Percentiles rank a stretch among this genome's conserved stretches.
Conservation (phyloP, 2,113 vertebrate genomes). For the Aphelocoma coerulescens region DNA sequence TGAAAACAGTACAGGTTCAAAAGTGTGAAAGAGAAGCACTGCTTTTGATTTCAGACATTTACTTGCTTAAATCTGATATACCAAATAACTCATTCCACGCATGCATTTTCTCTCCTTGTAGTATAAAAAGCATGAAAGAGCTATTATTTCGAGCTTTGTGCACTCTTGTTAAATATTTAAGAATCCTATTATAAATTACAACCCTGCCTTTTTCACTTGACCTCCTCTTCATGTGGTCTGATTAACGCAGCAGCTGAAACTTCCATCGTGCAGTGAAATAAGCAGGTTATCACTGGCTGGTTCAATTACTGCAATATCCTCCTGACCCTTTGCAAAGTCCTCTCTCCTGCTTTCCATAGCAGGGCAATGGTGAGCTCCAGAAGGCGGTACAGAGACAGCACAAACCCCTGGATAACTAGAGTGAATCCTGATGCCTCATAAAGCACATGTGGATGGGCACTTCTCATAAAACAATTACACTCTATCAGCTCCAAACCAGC, state of each 20-base stretch:
- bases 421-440: not conserved
- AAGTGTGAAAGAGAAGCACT: not conserved
- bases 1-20: not conserved
- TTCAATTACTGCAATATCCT: not conserved
- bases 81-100: not conserved
- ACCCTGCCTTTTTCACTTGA: not conserved
- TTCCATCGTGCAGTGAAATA: not conserved
- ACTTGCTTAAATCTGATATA: not conserved
- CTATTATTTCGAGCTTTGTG: not conserved
- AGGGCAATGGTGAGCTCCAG: not conserved
- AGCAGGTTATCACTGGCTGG: not conserved
- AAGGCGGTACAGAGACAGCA: not conserved
- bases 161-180: not conserved
- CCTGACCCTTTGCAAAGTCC: not conserved
- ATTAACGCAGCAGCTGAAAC: not conserved
- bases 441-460: not conserved
- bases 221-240: not conserved
- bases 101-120: not conserved
- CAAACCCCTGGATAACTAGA: not conserved
- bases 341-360: not conserved
- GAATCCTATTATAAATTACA: not conserved
- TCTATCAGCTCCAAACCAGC: not conserved
- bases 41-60: not conserved
- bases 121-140: not conserved
- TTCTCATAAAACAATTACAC: not conserved